These are phyloP conservation scores for Gambelia wislizenii DNA, from an alignment of 2,797 vertebrate genomes.

Conservation along the genomic window DNA sequence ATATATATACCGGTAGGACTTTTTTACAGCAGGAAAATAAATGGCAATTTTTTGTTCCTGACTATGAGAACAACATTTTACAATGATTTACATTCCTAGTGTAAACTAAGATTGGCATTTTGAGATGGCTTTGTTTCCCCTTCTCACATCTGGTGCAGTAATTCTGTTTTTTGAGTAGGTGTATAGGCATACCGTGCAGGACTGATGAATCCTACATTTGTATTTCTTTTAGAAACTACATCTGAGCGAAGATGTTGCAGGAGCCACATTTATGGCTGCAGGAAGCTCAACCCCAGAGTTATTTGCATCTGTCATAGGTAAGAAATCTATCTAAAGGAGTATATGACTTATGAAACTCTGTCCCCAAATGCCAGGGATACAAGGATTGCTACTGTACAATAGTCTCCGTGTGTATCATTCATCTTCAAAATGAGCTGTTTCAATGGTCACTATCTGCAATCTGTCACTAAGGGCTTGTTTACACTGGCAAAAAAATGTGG, in stretches of 20 bases:
- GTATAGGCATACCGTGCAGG: neutral
- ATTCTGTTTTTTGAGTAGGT: neutral
- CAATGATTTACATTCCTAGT: too few relatives aligned
- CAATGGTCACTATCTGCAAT: slow-evolving; percentile 61
- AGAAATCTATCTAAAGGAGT: slow-evolving; percentile 44
- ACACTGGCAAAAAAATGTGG: too few relatives aligned
- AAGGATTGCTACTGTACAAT: slow-evolving; percentile 6
- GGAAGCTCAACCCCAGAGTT: slow-evolving; percentile 98
- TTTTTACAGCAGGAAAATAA: too few relatives aligned
- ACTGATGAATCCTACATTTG: neutral
- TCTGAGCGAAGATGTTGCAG: slow-evolving; percentile 96
- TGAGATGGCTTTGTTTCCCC: neutral
- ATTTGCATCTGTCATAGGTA: slow-evolving; percentile 97
- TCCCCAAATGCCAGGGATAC: neutral
- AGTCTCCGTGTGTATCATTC: slow-evolving; percentile 30
- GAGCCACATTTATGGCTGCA: slow-evolving; percentile 99
- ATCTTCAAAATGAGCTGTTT: slow-evolving; percentile 52
- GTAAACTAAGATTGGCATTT: neutral
- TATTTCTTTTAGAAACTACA: slow-evolving; percentile 89
- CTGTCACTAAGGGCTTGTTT: too few relatives aligned
- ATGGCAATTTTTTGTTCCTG: too few relatives aligned
- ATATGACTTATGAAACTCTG: slow-evolving; percentile 34
- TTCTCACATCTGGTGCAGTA: neutral
- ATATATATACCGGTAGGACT: too few relatives aligned
- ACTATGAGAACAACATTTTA: too few relatives aligned